A percentile compares a stretch with the other conserved stretches of the same genome.
phyloP scores from a whole-genome alignment of 2,888 invertebrate species.

The Sepioteuthis lessoniana region DNA sequence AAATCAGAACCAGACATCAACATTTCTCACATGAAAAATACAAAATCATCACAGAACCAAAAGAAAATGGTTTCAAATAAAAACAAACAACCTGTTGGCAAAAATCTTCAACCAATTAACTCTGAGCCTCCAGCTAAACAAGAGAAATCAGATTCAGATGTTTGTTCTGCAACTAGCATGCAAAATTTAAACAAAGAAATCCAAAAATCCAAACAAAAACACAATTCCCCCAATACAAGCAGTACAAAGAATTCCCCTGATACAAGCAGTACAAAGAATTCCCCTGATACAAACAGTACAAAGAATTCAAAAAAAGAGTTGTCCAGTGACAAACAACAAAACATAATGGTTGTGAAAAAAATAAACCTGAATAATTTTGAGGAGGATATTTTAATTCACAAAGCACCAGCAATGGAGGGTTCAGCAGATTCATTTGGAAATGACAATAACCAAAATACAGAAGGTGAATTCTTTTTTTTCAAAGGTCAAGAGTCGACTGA shows the following conservation, averaged over 20 bases:
- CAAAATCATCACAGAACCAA: not conserved
- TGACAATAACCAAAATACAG: not conserved
- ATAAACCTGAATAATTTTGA: constrained; percentile 24
- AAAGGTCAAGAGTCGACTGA: not conserved
- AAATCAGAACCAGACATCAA: not conserved
- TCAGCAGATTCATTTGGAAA: not conserved
- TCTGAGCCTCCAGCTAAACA: not conserved
- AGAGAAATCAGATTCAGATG: not conserved
- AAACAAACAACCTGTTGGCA: not conserved
- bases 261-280: no score
- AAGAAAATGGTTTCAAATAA: not conserved
- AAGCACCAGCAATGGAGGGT: not conserved
- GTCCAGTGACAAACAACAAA: not conserved
- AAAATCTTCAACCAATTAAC: not conserved
- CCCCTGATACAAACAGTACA: no score
- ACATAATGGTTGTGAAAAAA: not conserved
- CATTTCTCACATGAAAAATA: not conserved
- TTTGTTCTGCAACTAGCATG: not conserved
- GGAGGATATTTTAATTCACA: not conserved
- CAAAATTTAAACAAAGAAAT: not conserved
- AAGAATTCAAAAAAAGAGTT: not conserved
- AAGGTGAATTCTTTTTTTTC: not conserved
- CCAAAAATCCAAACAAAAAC: not conserved
- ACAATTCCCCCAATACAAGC: not conserved
- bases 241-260: no score